phyloP scores from a whole-genome alignment of 2,888 invertebrate species.

The Oscheius onirici region DNA sequence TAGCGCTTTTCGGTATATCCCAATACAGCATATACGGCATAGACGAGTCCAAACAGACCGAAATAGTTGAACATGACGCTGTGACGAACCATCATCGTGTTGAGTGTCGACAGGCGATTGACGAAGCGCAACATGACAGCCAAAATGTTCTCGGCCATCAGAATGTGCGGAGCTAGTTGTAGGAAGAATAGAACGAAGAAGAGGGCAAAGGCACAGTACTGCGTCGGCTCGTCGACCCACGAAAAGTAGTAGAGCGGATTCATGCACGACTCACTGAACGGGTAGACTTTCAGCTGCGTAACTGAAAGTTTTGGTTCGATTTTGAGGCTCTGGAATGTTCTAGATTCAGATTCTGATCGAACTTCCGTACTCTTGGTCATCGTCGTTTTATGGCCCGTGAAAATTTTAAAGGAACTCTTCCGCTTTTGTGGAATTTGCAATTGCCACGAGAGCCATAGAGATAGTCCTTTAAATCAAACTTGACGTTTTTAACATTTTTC shows the following conservation, averaged over 20 bases:
- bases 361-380: no score
- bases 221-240: not conserved
- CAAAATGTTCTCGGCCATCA: constrained; percentile 20
- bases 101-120: not conserved
- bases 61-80: constrained; percentile 6
- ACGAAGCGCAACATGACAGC: not conserved
- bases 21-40: not conserved
- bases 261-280: not conserved
- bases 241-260: constrained; percentile 7
- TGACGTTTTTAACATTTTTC: no score
- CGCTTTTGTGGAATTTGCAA: not conserved
- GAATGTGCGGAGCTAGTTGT: constrained; percentile 8
- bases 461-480: no score
- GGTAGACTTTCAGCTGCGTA: not conserved
- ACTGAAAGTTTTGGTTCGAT: not conserved
- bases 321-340: not conserved
- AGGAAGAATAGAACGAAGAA: not conserved
- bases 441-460: no score
- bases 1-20: not conserved
- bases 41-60: not conserved
- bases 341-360: no score
- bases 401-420: not conserved
- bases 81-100: not conserved
- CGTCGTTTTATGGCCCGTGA: no score
- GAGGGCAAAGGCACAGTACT: not conserved